Evolutionary conservation across 2,888 invertebrate species (phyloP).

Genomic region (Dermolepida albohirtum): DNA sequence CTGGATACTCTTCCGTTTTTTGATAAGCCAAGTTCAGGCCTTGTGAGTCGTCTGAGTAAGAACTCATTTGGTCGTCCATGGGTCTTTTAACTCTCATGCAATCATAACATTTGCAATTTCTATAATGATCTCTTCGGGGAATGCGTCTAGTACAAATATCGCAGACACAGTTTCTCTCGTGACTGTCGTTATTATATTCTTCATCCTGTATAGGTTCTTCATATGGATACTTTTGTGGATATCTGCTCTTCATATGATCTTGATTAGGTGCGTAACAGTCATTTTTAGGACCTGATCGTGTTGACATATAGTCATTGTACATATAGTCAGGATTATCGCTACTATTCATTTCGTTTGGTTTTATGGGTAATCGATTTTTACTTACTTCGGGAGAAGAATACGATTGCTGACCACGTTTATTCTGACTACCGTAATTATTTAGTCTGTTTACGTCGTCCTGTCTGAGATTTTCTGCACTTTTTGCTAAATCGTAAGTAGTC

Average conservation of each 20-base stretch:
- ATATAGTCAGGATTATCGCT: conserved; percentile 34
- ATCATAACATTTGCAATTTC: conserved; percentile 44
- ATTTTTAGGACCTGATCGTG: conserved; percentile 21
- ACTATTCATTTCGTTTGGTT: conserved; percentile 35
- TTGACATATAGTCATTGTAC: conserved; percentile 38
- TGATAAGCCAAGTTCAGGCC: conserved; percentile 59
- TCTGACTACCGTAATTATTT: conserved; percentile 13
- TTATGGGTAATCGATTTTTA: conserved; percentile 34
- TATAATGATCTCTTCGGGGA: conserved; percentile 40
- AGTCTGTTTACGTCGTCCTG: conserved; percentile 28
- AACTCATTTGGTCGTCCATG: conserved; percentile 38
- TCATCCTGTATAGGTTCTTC: conserved; percentile 41
- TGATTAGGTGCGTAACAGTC: conserved; percentile 33
- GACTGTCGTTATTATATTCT: conserved; percentile 32
- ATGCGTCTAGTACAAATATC: conserved; percentile 34
- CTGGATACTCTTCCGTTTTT: conserved; percentile 60
- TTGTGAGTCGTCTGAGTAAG: conserved; percentile 39
- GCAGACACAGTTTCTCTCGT: conserved; percentile 42
- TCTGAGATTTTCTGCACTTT: conserved; percentile 41
- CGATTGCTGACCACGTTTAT: conserved; percentile 15
- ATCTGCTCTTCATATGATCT: conserved; percentile 29
- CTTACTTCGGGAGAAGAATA: conserved; percentile 43
- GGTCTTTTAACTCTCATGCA: conserved; percentile 34
- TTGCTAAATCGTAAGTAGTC: conserved; percentile 41
- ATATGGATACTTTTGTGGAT: conserved; percentile 39